Evolutionary conservation across 2,113 vertebrate genomes (phyloP).

Genomic region (Varanus salvator): DNA sequence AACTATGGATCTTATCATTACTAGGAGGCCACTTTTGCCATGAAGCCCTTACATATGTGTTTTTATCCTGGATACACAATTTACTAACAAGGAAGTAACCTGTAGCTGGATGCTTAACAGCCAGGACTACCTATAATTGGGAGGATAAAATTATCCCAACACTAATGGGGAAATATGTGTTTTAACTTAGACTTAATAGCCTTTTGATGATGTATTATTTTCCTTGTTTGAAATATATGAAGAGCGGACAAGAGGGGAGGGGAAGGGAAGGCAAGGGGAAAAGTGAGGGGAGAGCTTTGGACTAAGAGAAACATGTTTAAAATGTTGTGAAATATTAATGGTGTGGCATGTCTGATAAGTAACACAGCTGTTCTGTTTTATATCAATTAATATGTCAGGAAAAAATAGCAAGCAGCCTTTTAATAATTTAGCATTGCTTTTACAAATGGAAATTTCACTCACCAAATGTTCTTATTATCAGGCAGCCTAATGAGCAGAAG

Average conservation of each 20-base stretch:
- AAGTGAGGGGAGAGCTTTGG: slow-evolving; percentile 61
- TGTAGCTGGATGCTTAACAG: slow-evolving; percentile 44
- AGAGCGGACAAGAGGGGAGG: too few species aligned
- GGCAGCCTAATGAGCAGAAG: slow-evolving; percentile 63
- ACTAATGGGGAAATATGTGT: not conserved
- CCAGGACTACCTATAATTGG: slow-evolving; percentile 39
- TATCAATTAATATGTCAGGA: slow-evolving; percentile 66
- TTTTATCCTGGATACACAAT: not conserved
- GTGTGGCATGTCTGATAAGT: slow-evolving; percentile 54
- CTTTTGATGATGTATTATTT: slow-evolving; percentile 32
- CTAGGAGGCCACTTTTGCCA: slow-evolving; percentile 44
- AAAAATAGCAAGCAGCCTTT: slow-evolving; percentile 65
- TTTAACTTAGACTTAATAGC: slow-evolving; percentile 14
- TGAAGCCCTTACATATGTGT: slow-evolving; percentile 33
- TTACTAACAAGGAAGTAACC: slow-evolving; percentile 43
- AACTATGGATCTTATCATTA: not conserved
- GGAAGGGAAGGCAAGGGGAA: slow-evolving; percentile 24
- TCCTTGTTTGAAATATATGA: slow-evolving; percentile 6
- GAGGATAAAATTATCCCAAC: slow-evolving; percentile 31
- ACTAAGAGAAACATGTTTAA: slow-evolving; percentile 52
- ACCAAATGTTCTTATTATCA: slow-evolving; percentile 49
- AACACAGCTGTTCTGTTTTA: slow-evolving; percentile 46
- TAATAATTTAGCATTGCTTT: slow-evolving; percentile 72
- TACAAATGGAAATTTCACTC: slow-evolving; percentile 54
- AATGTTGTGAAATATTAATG: slow-evolving; percentile 77